These are phyloP conservation scores for Rhabdornis inornatus DNA, from an alignment of 2,113 vertebrate genomes.

Conservation along the genomic window DNA sequence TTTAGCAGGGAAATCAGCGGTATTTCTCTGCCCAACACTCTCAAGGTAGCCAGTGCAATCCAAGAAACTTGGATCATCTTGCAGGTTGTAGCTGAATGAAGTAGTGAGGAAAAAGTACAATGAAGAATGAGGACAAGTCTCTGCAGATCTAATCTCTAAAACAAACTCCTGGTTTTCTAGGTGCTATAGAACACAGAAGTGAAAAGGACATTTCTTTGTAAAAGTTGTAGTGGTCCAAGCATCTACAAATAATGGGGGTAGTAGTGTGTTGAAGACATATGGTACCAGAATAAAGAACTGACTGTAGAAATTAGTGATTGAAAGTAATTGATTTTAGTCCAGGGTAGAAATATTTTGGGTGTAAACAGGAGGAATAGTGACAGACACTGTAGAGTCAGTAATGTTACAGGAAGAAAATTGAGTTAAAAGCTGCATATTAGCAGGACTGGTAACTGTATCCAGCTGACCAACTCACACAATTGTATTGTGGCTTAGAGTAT, in stretches of 20 bases:
- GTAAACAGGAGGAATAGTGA: background rate
- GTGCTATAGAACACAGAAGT: background rate
- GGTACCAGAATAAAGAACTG: background rate
- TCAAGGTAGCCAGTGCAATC: background rate
- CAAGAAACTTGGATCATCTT: background rate
- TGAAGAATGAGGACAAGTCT: background rate
- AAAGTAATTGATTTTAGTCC: background rate
- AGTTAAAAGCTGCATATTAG: background rate
- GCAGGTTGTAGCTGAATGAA: background rate
- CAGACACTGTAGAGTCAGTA: background rate
- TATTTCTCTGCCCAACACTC: background rate
- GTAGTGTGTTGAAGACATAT: background rate
- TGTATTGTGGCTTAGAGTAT: background rate
- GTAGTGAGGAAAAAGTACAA: background rate
- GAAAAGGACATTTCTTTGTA: background rate
- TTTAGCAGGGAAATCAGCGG: background rate
- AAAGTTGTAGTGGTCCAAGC: background rate
- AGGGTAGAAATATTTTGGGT: background rate
- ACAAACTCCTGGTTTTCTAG: background rate
- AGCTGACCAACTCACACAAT: background rate
- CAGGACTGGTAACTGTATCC: background rate
- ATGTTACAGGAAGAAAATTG: background rate
- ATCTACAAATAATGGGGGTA: background rate
- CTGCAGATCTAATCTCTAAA: background rate
- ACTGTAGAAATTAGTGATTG: background rate